These are phyloP conservation scores for Lemur catta DNA, from an alignment of 2,797 vertebrate species.

Conservation along the genomic window DNA sequence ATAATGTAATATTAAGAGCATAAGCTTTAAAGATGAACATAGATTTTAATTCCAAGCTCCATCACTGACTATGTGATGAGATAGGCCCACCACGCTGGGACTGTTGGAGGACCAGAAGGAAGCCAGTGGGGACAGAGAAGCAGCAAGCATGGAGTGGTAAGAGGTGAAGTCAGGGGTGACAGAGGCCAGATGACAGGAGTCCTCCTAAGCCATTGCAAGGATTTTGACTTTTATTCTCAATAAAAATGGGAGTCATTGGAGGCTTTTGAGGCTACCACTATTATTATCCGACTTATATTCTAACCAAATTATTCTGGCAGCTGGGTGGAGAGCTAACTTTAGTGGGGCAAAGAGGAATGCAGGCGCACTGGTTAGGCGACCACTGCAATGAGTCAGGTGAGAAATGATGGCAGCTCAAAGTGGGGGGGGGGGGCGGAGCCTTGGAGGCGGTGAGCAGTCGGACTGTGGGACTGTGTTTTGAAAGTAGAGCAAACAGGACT, in stretches of 20 bases:
- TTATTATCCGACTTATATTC: background rate
- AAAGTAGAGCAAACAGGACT: background rate
- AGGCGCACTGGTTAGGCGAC: background rate
- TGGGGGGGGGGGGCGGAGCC: background rate
- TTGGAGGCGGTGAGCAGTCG: background rate
- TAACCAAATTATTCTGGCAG: background rate
- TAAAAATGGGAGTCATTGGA: background rate
- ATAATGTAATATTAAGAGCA: background rate
- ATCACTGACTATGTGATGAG: background rate
- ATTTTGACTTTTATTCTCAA: background rate
- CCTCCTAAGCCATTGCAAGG: background rate
- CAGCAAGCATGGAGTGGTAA: background rate
- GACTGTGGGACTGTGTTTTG: background rate
- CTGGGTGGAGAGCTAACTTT: background rate
- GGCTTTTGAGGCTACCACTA: background rate
- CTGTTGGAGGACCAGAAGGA: background rate
- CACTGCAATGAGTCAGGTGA: background rate
- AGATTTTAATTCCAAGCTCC: background rate
- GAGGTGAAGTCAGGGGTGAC: background rate
- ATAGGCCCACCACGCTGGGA: background rate
- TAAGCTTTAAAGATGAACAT: background rate
- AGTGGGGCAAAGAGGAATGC: background rate
- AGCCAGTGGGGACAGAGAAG: background rate
- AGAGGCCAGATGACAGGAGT: background rate
- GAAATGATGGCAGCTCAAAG: background rate